A percentile compares a stretch with the other conserved stretches of the same genome.
Evolutionary conservation across 2,888 invertebrate genomes (phyloP).

Genomic region (Ceramica pisi): DNA sequence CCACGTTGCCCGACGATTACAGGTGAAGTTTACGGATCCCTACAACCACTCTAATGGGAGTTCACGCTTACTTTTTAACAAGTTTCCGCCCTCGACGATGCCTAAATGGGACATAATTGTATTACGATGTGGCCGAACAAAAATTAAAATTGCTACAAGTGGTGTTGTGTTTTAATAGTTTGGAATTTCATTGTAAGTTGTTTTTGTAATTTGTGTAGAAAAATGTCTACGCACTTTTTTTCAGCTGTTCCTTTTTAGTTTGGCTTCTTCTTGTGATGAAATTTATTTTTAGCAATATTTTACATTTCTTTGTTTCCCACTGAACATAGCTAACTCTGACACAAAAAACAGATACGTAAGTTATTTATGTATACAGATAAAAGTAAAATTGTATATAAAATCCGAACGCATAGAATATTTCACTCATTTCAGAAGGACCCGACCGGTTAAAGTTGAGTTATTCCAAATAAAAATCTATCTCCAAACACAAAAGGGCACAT

Average conservation of each 20-base stretch:
- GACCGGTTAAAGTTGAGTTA: neutral
- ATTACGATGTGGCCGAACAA: slow-evolving; percentile 63
- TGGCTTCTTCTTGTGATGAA: too few species aligned
- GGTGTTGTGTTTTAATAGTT: slow-evolving; percentile 38
- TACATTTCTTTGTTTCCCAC: too few species aligned
- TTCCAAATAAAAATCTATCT: slow-evolving; percentile 25
- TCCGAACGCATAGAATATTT: neutral
- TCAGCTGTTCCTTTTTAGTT: too few species aligned
- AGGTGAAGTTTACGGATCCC: slow-evolving; percentile 76
- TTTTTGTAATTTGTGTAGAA: neutral
- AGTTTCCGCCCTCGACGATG: slow-evolving; percentile 74
- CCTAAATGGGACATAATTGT: slow-evolving; percentile 72
- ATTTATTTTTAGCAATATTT: too few species aligned
- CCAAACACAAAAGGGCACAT: slow-evolving; percentile 51
- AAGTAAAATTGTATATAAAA: neutral
- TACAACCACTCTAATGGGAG: slow-evolving; percentile 78
- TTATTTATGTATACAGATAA: neutral
- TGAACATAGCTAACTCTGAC: too few species aligned
- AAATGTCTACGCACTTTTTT: too few species aligned
- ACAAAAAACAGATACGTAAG: neutral
- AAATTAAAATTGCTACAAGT: slow-evolving; percentile 41
- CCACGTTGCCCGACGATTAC: slow-evolving; percentile 73
- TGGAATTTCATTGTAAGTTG: slow-evolving; percentile 12
- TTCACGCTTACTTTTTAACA: slow-evolving; percentile 87
- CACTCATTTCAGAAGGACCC: neutral